Base-by-base conservation (phyloP, 2,113 vertebrate species). In the Acrocephalus kingi region DNA sequence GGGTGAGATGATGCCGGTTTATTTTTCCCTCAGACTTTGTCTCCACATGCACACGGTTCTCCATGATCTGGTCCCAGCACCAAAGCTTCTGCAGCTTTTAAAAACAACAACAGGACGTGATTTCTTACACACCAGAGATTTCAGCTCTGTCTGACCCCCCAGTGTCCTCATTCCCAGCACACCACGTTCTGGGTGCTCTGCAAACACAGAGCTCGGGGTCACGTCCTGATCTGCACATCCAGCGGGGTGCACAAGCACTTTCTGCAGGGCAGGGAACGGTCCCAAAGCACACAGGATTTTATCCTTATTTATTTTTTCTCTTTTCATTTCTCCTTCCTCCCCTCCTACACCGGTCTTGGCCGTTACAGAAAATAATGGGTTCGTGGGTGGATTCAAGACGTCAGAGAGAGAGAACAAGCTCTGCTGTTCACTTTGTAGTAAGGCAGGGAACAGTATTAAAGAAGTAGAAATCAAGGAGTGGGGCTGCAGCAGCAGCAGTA, bases 401-500 rank as follows among this genome's bases (percentile, higher is more conserved):
- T 97, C 71, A 89, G 96, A 94, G 86, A 78, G 63, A 97, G 86
- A 97, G 89, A 97, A 75, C 83, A 95, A 91, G 74, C 59, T 81
- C 68, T 2, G 27, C 90, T 94, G 91, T 62, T 96, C 92, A 68
- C 91, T 97, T 94, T 85, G 94, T 92, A 96, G 93, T 94, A 28
- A 94, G 91, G 89, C 95, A 93, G 95, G 87, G 87, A 96, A 97
- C 76, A 69, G 84, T 93, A 97, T 91, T 95, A 94, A 96, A 94
- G 87, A 77, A 81, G 82, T 46, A 78, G 79, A 97, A 97, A 90
- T 96, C 94, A 89, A 95, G 97, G 94, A 94, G 84, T 41, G 46
- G 73, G 71, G 81, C 85, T 21, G 13, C 90, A 69, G 92, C 94
- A 84, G 93, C 96, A 90, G 94, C 90, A 87, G 92, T 12, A 83